Percentiles rank a stretch among this genome's conserved stretches.
phyloP scores from a whole-genome alignment of 1,140 invertebrate species.

The Probaryconus sp. region DNA sequence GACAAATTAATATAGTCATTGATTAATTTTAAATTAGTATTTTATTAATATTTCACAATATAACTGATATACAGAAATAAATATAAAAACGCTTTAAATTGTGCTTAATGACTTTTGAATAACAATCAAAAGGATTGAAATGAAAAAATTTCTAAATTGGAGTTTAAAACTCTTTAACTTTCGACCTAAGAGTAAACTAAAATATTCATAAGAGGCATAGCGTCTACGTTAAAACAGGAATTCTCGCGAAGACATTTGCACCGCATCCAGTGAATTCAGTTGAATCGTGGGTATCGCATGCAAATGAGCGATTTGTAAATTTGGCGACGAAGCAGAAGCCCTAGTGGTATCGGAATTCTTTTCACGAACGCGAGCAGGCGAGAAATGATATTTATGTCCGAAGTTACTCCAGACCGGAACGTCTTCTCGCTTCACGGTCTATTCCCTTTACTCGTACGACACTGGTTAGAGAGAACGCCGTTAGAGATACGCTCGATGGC shows the following conservation, averaged over 20 bases:
- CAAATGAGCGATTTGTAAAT: slow-evolving; percentile 53
- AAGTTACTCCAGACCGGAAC: slow-evolving; percentile 59
- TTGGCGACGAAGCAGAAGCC: slow-evolving; percentile 12
- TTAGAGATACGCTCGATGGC: slow-evolving; percentile 48
- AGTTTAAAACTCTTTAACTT: too few species aligned
- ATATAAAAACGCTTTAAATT: too few species aligned
- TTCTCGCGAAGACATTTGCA: slow-evolving; percentile 9
- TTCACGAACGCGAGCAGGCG: slow-evolving; percentile 40
- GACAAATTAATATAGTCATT: too few species aligned
- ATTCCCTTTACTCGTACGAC: slow-evolving; percentile 50
- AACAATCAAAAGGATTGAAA: too few species aligned
- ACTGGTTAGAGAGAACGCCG: slow-evolving; percentile 15
- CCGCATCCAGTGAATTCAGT: slow-evolving; percentile 16
- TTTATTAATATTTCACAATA: too few species aligned
- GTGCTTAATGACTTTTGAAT: too few species aligned
- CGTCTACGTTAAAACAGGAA: background rate
- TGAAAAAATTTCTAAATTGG: too few species aligned
- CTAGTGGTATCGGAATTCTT: slow-evolving; percentile 48
- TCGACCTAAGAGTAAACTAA: too few species aligned
- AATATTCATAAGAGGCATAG: too few species aligned
- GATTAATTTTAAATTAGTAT: too few species aligned
- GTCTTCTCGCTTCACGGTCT: slow-evolving; percentile 55
- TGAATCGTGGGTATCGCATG: slow-evolving; percentile 28
- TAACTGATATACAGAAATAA: too few species aligned
- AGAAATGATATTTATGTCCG: slow-evolving; percentile 54